A percentile compares a stretch with the other conserved stretches of the same genome.
Evolutionary conservation across 2,888 invertebrate species (phyloP).

Genomic region (Apeira syringaria): DNA sequence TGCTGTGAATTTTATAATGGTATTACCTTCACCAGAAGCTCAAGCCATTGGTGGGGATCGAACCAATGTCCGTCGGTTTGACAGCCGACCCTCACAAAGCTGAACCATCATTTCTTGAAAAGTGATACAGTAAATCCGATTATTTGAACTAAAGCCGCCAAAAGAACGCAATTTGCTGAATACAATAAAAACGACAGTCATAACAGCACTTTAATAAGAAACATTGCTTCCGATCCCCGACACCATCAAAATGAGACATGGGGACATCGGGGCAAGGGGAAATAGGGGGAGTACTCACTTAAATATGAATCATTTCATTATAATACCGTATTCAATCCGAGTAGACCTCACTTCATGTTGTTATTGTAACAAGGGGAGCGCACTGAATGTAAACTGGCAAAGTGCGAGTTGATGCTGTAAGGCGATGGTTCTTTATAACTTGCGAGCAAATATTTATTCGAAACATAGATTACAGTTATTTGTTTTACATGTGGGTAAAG

Average conservation of each 20-base stretch:
- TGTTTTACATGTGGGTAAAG: too few species aligned
- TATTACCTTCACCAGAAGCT: too few species aligned
- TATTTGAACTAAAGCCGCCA: constrained; percentile 4
- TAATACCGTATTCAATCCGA: constrained; percentile 82
- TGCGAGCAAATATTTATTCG: too few species aligned
- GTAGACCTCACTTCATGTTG: constrained; percentile 80
- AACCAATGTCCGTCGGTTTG: too few species aligned
- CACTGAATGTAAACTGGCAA: constrained; percentile 54
- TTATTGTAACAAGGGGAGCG: constrained; percentile 77
- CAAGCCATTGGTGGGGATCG: too few species aligned
- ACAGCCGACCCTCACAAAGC: too few species aligned
- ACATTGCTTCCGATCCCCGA: constrained; percentile 76
- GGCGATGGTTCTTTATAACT: background rate
- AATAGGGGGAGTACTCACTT: constrained; percentile 78
- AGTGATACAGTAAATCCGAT: constrained; percentile 9
- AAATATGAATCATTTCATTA: constrained; percentile 84
- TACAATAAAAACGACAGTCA: constrained; percentile 68
- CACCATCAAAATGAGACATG: constrained; percentile 74
- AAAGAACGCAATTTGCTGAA: constrained; percentile 41
- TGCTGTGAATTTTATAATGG: too few species aligned
- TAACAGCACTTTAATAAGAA: constrained; percentile 80
- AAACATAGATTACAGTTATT: too few species aligned
- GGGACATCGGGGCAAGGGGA: constrained; percentile 16
- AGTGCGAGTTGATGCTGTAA: background rate
- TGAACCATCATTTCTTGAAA: too few species aligned